Base-by-base conservation (phyloP, 2,797 vertebrate genomes). In the Dipus sagitta region DNA sequence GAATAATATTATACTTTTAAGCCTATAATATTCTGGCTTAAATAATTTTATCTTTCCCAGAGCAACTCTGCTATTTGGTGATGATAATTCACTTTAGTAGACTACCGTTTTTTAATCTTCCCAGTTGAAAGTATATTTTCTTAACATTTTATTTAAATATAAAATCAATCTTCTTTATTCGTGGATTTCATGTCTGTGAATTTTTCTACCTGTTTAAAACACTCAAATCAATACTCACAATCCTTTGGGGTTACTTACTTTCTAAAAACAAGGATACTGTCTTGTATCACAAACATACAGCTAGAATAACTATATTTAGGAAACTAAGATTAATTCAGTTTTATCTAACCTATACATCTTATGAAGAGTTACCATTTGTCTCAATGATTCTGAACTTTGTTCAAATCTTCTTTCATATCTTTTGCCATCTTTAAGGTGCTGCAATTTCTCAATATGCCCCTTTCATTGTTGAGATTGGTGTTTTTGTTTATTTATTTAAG, bases 81-180 rank as follows among this genome's bases (percentile, higher is more conserved):
- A 67, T 23, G 30, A 12, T 34, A 17, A 58, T 80, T 78, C 18
- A 60, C 65, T 92, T 92, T 83, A 84, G n/a, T 62, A 0, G 68
- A 23, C 21, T 68, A 60, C 38, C 10, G 26, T 86, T 70, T 84
- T 72, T 28, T 84, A 68, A 34, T 54, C 78, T 75, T 71, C 38
- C 23, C 60, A 23, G n/a, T 75, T 52, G 52, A 89, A 93, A 83
- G 12, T 67, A 15, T 62, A 17, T 58, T 86, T 86, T 70, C 18
- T 71, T 86, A 77, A 67, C 14, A 6, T 90, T 89, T 87, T 80
- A 84, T 58, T 89, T 86, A 34, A 28, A 58, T 58, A 64, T 28
- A 7, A n/a, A 64, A 30, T 52, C 32, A 42, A 0, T 67, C 8
- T n/a, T 67, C 21, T 15, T 52, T 70, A 30, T 76, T 47, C 26